phyloP scores from a whole-genome alignment of 2,113 vertebrate species.

The Fregata magnificens region DNA sequence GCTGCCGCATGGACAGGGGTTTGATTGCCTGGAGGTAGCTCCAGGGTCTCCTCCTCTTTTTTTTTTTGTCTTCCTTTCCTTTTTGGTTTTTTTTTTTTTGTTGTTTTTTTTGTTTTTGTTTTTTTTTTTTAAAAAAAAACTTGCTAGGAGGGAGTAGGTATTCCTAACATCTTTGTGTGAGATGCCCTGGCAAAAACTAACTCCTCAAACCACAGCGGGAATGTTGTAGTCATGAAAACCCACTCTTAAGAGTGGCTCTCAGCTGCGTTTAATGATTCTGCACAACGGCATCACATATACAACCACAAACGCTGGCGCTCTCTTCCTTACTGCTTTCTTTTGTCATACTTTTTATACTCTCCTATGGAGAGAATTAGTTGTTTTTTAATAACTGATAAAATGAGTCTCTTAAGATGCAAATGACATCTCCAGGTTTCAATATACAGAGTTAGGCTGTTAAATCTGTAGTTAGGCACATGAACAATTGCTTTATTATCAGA shows the following conservation, averaged over 20 bases:
- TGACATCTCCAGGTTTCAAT: not conserved
- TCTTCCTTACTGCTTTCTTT: not conserved
- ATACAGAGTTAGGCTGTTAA: not conserved
- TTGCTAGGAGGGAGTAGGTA: not conserved
- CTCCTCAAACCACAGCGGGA: constrained; percentile 52
- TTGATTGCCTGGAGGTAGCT: constrained; percentile 32
- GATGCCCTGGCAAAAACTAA: not conserved
- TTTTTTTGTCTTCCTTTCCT: no score
- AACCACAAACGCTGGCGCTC: not conserved
- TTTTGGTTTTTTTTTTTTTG: not conserved
- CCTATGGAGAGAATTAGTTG: not conserved
- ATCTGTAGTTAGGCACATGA: not conserved
- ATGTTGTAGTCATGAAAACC: constrained; percentile 28
- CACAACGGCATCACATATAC: not conserved
- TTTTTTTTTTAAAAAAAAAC: not conserved
- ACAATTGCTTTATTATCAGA: not conserved
- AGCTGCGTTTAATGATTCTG: not conserved
- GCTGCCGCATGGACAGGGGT: constrained; percentile 15
- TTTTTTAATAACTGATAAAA: not conserved
- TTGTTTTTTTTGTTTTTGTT: not conserved
- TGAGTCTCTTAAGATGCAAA: not conserved
- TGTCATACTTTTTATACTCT: not conserved
- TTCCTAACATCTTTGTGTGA: not conserved
- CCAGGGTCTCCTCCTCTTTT: not conserved
- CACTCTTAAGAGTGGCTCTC: not conserved